phyloP scores from a whole-genome alignment of 2,797 vertebrate species.

The Onychomys arenicola region DNA sequence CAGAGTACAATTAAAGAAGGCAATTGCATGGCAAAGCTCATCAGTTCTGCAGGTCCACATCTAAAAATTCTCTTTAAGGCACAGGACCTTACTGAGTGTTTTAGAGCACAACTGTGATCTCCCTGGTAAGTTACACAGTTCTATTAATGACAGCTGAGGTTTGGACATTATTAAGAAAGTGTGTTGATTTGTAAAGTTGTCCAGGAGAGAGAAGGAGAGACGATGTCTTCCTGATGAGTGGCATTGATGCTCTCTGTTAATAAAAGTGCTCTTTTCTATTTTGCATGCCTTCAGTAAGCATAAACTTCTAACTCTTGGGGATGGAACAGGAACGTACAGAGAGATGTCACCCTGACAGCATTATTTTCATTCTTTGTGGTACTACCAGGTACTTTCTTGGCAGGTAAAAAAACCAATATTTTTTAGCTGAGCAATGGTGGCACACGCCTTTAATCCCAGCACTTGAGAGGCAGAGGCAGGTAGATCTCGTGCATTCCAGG shows the following conservation, averaged over 20 bases:
- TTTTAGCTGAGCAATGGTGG: not conserved
- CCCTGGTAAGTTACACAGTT: not conserved
- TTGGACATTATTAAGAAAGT: conserved; percentile 32
- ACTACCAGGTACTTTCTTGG: not conserved
- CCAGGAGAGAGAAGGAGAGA: not conserved
- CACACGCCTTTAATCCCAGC: not conserved
- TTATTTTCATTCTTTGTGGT: conserved; percentile 31
- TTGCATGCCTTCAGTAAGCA: not conserved
- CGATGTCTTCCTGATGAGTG: not conserved
- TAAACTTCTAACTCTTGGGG: not conserved
- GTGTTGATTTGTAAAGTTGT: not conserved
- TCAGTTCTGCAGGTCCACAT: not conserved
- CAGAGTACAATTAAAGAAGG: not conserved
- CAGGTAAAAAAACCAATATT: not conserved
- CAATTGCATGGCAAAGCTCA: not conserved
- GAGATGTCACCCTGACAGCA: not conserved
- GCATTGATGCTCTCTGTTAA: not conserved
- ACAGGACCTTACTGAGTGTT: not conserved
- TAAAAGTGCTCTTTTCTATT: not conserved
- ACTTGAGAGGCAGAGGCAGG: not conserved
- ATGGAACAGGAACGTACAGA: not conserved
- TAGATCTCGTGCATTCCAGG: not conserved
- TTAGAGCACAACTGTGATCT: not conserved
- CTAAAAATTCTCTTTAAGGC: not conserved
- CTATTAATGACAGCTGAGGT: not conserved